Evolutionary conservation across 1,140 invertebrate genomes (phyloP).

Genomic region (Papilio polyxenes): DNA sequence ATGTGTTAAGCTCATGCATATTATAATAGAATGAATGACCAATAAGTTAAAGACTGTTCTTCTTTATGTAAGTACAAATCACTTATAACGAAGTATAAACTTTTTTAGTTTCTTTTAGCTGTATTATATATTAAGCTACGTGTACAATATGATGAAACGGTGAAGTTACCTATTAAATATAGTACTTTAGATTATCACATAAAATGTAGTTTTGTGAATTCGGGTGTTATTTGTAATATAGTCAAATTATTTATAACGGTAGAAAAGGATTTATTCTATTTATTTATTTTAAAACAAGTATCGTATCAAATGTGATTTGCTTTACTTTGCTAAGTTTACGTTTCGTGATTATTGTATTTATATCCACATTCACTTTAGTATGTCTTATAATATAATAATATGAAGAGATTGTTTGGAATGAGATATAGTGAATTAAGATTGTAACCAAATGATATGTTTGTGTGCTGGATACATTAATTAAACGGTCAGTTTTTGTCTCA

Average conservation of each 20-base stretch:
- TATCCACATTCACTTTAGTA: too few species aligned
- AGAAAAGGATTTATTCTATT: conserved; percentile 60
- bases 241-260: conserved; percentile 64
- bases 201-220: conserved; percentile 44
- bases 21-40: conserved; percentile 60
- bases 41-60: conserved; percentile 75
- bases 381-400: conserved; percentile 31
- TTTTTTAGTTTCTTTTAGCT: conserved; percentile 42
- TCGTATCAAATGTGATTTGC: conserved; percentile 43
- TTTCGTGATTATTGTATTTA: conserved; percentile 14
- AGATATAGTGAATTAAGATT: conserved; percentile 29
- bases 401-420: neutral
- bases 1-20: conserved; percentile 41
- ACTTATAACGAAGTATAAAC: conserved; percentile 45
- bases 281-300: conserved; percentile 62
- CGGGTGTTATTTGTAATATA: conserved; percentile 51
- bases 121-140: conserved; percentile 17
- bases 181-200: conserved; percentile 38
- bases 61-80: conserved; percentile 72
- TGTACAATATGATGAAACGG: conserved; percentile 57
- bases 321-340: conserved; percentile 36
- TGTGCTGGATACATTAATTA: conserved; percentile 57
- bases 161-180: conserved; percentile 72
- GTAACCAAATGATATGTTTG: conserved; percentile 41
- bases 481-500: conserved; percentile 50